Conservation (phyloP, 2,888 invertebrate species). For the Eledona agricola region DNA sequence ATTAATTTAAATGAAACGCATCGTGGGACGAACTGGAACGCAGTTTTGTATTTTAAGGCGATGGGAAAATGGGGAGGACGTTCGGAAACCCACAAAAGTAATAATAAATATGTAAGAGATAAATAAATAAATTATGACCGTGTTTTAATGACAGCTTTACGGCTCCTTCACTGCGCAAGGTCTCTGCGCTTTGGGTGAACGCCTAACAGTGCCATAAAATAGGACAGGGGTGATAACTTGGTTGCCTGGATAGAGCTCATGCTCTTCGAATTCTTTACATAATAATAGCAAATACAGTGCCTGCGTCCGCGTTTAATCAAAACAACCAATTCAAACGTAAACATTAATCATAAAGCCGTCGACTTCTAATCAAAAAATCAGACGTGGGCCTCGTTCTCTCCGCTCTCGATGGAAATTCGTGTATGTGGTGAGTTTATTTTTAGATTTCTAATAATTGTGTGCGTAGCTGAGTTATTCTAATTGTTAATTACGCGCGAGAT, state of each 20-base stretch:
- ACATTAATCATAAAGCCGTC: conserved; percentile 24
- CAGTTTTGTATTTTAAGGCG: too few relatives aligned
- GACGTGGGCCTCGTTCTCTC: conserved; percentile 7
- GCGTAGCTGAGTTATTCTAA: conserved; percentile 9
- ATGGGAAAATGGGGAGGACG: too few relatives aligned
- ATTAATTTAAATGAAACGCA: too few relatives aligned
- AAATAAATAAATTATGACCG: conserved; percentile 31
- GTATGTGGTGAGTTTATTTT: conserved; percentile 43
- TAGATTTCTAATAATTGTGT: conserved; percentile 22
- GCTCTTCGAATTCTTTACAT: conserved; percentile 39
- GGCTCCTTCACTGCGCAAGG: conserved; percentile 43
- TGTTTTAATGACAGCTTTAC: conserved; percentile 30
- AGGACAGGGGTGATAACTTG: conserved; percentile 50
- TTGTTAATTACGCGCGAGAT: too few relatives aligned
- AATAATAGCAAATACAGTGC: conserved; percentile 38
- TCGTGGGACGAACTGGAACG: too few relatives aligned
- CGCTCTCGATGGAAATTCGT: conserved; percentile 31
- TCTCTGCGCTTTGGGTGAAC: conserved; percentile 47
- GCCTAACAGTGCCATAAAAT: conserved; percentile 49
- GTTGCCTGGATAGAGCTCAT: conserved; percentile 46
- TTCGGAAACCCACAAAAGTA: conserved; percentile 13
- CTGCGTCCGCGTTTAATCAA: conserved; percentile 37
- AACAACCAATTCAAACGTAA: conserved; percentile 23
- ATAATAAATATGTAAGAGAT: conserved; percentile 25
- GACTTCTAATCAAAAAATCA: conserved; percentile 15